These are phyloP conservation scores for Zaprionus nigranus DNA, from an alignment of 1,140 invertebrate species.

Conservation along the genomic window DNA sequence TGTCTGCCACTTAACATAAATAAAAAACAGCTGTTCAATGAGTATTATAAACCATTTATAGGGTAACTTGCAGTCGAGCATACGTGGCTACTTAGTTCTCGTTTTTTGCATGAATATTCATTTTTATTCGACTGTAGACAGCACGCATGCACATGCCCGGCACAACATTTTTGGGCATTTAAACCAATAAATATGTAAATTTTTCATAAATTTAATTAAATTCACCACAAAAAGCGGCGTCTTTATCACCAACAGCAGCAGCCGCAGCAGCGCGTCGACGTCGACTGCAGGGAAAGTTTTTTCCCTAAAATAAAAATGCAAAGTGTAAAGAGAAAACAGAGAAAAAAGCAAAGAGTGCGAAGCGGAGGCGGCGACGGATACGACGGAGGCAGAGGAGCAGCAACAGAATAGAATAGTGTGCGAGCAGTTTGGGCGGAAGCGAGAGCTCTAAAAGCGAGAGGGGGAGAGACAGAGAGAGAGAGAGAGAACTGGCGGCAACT, in stretches of 20 bases:
- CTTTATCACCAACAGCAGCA: conserved; percentile 42
- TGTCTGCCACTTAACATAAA: no score
- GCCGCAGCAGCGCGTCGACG: conserved; percentile 31
- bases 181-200: conserved; percentile 82
- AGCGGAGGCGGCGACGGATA: background rate
- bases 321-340: conserved; percentile 48
- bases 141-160: conserved; percentile 44
- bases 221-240: conserved; percentile 73
- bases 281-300: conserved; percentile 60
- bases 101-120: conserved; percentile 49
- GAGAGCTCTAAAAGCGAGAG: conserved; percentile 19
- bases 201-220: conserved; percentile 83
- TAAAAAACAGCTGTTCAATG: no score
- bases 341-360: conserved; percentile 3
- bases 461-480: conserved; percentile 1
- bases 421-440: conserved; percentile 12
- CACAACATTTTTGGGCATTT: conserved; percentile 70
- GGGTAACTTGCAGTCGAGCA: background rate
- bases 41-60: background rate
- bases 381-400: background rate
- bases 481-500: conserved; percentile 1
- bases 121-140: conserved; percentile 36
- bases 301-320: conserved; percentile 26
- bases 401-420: conserved; percentile 31
- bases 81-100: background rate